phyloP scores from a whole-genome alignment of 1,140 invertebrate species.

The Hypothenemus hampei region DNA sequence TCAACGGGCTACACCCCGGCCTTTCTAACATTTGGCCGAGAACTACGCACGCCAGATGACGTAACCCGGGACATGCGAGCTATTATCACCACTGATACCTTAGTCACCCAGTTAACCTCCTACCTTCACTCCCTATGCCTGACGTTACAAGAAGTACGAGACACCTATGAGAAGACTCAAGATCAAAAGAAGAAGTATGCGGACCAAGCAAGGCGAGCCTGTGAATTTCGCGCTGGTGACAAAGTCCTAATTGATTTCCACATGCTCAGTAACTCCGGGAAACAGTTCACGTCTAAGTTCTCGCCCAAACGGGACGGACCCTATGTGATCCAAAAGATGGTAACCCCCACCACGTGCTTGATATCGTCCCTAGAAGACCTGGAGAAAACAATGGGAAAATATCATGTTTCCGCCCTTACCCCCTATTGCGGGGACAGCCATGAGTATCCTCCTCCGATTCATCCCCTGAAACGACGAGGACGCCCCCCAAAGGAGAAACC shows the following conservation, averaged over 20 bases:
- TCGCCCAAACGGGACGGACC: conserved; percentile 42
- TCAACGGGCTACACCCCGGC: conserved; percentile 19
- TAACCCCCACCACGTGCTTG: conserved; percentile 4
- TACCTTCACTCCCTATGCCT: conserved; percentile 24
- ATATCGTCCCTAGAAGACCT: not conserved
- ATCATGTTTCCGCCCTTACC: not conserved
- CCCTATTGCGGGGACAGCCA: not conserved
- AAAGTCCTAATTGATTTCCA: conserved; percentile 37
- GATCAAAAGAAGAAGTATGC: conserved; percentile 28
- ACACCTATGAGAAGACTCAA: conserved; percentile 29
- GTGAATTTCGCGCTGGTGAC: conserved; percentile 31
- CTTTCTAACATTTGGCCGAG: conserved; percentile 22
- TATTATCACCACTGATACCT: conserved; percentile 9
- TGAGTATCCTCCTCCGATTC: too few relatives aligned
- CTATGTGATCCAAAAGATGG: conserved; percentile 30
- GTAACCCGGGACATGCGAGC: conserved; percentile 10
- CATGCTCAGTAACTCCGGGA: conserved; percentile 31
- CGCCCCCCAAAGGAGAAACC: too few relatives aligned
- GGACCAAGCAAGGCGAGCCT: conserved; percentile 24
- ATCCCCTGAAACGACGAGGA: too few relatives aligned
- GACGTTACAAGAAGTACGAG: conserved; percentile 26
- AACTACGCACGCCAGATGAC: conserved; percentile 17
- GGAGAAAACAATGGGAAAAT: not conserved
- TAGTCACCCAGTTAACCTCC: conserved; percentile 30
- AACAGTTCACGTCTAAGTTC: conserved; percentile 39